These are phyloP conservation scores for Myzus persicae DNA, from an alignment of 1,140 invertebrate species.

Conservation along the genomic window DNA sequence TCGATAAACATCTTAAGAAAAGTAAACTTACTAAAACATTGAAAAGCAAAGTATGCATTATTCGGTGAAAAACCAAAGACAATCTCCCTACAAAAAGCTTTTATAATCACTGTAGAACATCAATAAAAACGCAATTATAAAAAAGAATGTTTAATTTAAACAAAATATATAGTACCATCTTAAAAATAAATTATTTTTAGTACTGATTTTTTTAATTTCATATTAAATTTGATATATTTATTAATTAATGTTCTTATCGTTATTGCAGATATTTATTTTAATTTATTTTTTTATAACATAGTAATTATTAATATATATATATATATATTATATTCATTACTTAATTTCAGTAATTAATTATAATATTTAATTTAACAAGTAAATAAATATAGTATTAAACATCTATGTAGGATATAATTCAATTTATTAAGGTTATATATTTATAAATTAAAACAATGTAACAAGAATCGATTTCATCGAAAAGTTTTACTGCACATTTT, in stretches of 20 bases:
- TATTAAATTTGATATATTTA: neutral
- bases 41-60: conserved; percentile 7
- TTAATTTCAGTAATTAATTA: neutral
- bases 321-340: neutral
- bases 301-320: neutral
- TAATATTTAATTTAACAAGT: neutral
- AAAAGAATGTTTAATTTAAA: conserved; percentile 5
- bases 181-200: neutral
- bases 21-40: neutral
- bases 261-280: neutral
- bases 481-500: neutral
- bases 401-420: neutral
- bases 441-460: too few species aligned
- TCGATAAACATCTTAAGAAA: neutral
- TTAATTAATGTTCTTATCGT: neutral
- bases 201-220: neutral
- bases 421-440: too few species aligned
- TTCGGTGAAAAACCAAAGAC: neutral
- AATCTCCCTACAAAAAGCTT: neutral
- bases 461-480: too few species aligned
- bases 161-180: neutral
- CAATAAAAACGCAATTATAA: conserved; percentile 4
- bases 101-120: neutral
- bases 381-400: neutral
- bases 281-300: neutral